A percentile compares a stretch with the other conserved stretches of the same genome.
Conservation (phyloP, 2,888 invertebrate species). For the Nasonovia ribisnigri region DNA sequence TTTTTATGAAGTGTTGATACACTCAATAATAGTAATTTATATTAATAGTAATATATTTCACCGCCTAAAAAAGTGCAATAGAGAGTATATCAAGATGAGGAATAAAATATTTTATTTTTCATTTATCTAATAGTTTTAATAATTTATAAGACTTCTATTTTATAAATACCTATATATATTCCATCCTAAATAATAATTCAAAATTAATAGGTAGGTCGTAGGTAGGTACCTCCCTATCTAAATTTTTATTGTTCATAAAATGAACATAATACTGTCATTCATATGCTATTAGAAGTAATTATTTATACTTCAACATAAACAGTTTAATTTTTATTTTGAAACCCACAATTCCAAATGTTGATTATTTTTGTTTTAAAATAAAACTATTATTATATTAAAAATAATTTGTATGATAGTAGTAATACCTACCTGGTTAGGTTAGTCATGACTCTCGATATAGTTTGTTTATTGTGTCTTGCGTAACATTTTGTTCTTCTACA, state of each 20-base stretch:
- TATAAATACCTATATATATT: background rate
- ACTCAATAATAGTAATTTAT: background rate
- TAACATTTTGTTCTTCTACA: background rate
- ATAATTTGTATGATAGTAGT: background rate
- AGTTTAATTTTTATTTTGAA: conserved; percentile 16
- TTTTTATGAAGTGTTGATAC: background rate
- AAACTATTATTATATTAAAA: background rate
- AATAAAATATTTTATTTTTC: background rate
- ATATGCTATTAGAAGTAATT: background rate
- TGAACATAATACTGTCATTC: background rate
- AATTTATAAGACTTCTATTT: too few species aligned
- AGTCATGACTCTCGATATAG: background rate
- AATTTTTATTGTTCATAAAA: background rate
- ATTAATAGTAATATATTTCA: background rate
- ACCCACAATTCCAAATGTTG: background rate
- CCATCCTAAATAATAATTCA: background rate
- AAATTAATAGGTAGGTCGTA: background rate
- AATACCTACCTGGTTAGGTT: background rate
- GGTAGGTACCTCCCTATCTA: background rate
- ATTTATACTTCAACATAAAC: background rate
- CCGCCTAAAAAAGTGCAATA: background rate
- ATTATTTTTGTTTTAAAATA: background rate
- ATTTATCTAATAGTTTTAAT: background rate
- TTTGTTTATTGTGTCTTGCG: background rate
- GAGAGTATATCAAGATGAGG: background rate